Conservation (phyloP, 2,888 invertebrate genomes). For the Drosophila rubida region DNA sequence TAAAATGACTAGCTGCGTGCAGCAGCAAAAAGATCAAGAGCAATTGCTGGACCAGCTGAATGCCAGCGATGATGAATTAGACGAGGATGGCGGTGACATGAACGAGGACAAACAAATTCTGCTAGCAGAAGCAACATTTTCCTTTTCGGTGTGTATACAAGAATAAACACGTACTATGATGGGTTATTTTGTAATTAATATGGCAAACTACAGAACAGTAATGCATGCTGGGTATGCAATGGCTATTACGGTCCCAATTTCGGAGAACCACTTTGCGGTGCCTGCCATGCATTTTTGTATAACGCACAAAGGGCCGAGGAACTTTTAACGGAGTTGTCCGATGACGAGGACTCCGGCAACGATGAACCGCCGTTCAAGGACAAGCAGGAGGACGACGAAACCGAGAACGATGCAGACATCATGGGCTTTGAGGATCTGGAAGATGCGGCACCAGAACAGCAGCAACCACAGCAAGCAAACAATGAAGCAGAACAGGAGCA, state of each 20-base stretch:
- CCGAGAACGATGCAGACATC: conserved; percentile 77
- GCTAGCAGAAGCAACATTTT: conserved; percentile 70
- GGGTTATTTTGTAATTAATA: background rate
- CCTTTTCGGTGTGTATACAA: conserved; percentile 78
- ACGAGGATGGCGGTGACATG: conserved; percentile 50
- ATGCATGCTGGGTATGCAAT: conserved; percentile 92
- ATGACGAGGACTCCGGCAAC: conserved; percentile 96
- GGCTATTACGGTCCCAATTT: conserved; percentile 97
- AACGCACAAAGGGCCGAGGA: conserved; percentile 87
- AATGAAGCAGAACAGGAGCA: conserved; percentile 20
- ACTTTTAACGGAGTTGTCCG: conserved; percentile 85
- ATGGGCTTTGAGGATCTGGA: conserved; percentile 78
- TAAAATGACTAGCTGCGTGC: conserved; percentile 77
- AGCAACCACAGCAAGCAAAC: conserved; percentile 25
- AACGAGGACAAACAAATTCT: conserved; percentile 38
- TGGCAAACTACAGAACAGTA: conserved; percentile 73
- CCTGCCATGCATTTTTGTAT: conserved; percentile 96
- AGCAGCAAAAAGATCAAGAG: conserved; percentile 73
- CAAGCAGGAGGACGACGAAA: conserved; percentile 82
- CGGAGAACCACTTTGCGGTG: conserved; percentile 95
- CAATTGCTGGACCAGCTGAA: conserved; percentile 60
- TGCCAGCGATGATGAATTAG: conserved; percentile 69
- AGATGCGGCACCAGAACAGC: conserved; percentile 63
- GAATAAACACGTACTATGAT: background rate
- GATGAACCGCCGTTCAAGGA: conserved; percentile 91